Base-by-base conservation (phyloP, 23 tunicate genomes). In the Trididemnum nubilum region DNA sequence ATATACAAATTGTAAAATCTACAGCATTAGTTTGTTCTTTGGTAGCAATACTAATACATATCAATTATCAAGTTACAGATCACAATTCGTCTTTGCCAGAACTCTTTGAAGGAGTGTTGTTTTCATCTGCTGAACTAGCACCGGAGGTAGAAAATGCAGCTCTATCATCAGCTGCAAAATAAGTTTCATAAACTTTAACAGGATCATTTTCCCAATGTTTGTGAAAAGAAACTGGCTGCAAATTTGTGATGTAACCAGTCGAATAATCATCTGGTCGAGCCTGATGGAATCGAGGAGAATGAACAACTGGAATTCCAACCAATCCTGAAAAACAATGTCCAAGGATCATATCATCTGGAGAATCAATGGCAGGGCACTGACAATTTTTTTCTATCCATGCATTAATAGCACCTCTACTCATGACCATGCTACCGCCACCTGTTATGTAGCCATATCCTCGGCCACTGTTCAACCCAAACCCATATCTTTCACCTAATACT, bases 371-470 rank as follows among this genome's bases (percentile, higher is more conserved):
- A 5, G 99, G 99, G 76, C 99, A 94, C 0, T 49, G 2, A 44
- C 99, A 94, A 51, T 73, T 71, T 2, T 81, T 34, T 34, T 80
- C 35, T 33, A 84, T 77, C 91, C 92, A 94, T 5, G 79, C 77
- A 1, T 85, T 65, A 51, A 89, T 86, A 5, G 95, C 95, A 5
- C 60, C 77, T 54, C 88, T 81, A 37, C 90, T 84, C 81, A 93
- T 81, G 23, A 93, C 81, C 98, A 93, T 93, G 35, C 98, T 59
- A 2, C 98, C 99, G 0, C 99, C 99, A 21, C 99, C 99, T 44
- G 99, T 94, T n/a, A 94, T 94, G 40, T 94, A 88, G 35, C 92
- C 73, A 38, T 94, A 94, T 0, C 99, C 99, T 24, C 81, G 35
- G 1, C 92, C 86, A 0, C 76, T 29, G 52, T 52, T 80, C 29